A percentile compares a stretch with the other conserved stretches of the same genome.
These are phyloP conservation scores for Galerucella calmariensis DNA, from an alignment of 2,888 invertebrate genomes.

Conservation along the genomic window DNA sequence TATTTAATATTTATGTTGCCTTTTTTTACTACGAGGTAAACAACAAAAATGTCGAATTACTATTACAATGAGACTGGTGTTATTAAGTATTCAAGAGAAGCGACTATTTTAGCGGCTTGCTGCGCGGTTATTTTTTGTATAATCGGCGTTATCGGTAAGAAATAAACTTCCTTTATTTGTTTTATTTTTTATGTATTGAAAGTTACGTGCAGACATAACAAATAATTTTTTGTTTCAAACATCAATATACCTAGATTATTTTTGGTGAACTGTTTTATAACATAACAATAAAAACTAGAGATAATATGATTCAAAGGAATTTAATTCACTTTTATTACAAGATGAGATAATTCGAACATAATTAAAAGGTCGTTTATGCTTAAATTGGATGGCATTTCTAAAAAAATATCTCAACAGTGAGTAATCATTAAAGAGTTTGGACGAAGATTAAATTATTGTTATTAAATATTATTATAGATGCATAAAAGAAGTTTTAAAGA, in stretches of 20 bases:
- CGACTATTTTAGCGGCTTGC: constrained; percentile 80
- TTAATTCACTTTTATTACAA: no score
- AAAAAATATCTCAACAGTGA: no score
- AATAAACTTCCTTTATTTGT: constrained; percentile 31
- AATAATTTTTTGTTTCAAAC: neutral
- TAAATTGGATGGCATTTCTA: no score
- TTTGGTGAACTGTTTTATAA: neutral
- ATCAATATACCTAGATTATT: neutral
- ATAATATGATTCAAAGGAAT: no score
- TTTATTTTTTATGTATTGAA: constrained; percentile 27
- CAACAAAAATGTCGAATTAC: constrained; percentile 30
- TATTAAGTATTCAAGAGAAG: constrained; percentile 74
- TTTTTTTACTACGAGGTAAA: constrained; percentile 15
- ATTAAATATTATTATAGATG: no score
- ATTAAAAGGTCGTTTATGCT: no score
- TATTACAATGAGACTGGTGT: constrained; percentile 25
- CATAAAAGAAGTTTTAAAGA: no score
- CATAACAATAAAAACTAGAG: no score
- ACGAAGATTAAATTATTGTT: no score
- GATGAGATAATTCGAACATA: no score
- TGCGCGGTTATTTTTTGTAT: constrained; percentile 84
- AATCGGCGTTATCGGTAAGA: constrained; percentile 82
- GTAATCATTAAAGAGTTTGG: no score
- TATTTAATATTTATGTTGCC: constrained; percentile 17
- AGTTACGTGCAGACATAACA: neutral